These are phyloP conservation scores for Drosophila quinaria DNA, from an alignment of 2,888 invertebrate species.

Conservation along the genomic window DNA sequence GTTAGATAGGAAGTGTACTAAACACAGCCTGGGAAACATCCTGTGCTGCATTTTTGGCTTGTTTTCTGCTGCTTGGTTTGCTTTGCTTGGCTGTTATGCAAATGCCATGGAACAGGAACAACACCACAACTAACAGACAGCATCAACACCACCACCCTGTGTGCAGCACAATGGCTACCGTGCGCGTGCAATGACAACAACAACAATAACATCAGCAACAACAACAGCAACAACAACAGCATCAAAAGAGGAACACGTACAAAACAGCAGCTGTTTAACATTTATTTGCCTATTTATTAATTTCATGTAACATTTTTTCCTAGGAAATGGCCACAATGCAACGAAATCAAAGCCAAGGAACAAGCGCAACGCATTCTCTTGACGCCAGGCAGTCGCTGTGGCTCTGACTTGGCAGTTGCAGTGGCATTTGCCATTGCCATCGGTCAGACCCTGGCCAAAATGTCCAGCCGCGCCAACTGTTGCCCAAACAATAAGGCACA, in stretches of 20 bases:
- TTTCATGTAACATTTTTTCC: conserved; percentile 82
- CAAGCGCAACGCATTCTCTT: conserved; percentile 81
- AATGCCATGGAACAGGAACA: conserved; percentile 54
- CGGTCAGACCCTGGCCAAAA: conserved; percentile 62
- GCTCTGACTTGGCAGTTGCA: conserved; percentile 37
- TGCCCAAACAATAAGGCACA: conserved; percentile 69
- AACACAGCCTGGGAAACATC: conserved; percentile 59
- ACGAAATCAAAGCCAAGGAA: conserved; percentile 78
- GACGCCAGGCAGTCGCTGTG: conserved; percentile 77
- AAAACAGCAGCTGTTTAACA: conserved; percentile 81
- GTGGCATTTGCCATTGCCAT: conserved; percentile 54
- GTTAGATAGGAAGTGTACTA: conserved; percentile 52
- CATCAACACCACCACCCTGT: conserved; percentile 67
- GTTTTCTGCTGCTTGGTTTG: conserved; percentile 32
- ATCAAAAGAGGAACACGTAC: conserved; percentile 73
- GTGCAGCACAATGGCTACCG: conserved; percentile 79
- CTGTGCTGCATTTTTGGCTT: conserved; percentile 53
- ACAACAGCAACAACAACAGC: conserved; percentile 35
- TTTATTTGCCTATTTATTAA: conserved; percentile 81
- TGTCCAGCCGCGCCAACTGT: conserved; percentile 74
- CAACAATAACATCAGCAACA: conserved; percentile 53
- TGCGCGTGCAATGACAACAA: conserved; percentile 74
- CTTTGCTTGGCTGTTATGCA: conserved; percentile 69
- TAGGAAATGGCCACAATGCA: conserved; percentile 79
- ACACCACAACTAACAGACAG: conserved; percentile 46